Evolutionary conservation across 2,113 vertebrate species (phyloP).

Genomic region (Leptosomus discolor): DNA sequence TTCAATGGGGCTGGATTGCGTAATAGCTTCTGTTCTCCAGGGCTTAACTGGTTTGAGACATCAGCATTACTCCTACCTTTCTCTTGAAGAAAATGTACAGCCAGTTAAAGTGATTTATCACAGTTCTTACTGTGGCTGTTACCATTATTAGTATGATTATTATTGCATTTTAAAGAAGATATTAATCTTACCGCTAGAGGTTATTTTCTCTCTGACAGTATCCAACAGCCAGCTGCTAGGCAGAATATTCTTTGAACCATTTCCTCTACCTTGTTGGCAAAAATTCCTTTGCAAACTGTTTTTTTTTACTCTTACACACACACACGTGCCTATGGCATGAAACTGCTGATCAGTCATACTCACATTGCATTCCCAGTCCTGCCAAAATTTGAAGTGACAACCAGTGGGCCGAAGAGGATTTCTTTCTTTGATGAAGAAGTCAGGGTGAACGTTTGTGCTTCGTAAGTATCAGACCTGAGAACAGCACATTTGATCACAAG

Average conservation of each 20-base stretch:
- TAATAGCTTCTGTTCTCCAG: neutral
- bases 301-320: neutral
- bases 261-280: neutral
- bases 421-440: slow-evolving; percentile 69
- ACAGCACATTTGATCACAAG: neutral
- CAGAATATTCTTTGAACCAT: neutral
- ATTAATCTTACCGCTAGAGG: neutral
- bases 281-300: neutral
- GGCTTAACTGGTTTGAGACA: neutral
- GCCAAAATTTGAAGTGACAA: slow-evolving; percentile 63
- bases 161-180: neutral
- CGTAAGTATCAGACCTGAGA: slow-evolving; percentile 55
- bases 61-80: neutral
- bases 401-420: slow-evolving; percentile 29
- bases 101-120: neutral
- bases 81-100: neutral
- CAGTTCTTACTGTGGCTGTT: neutral
- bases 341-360: neutral
- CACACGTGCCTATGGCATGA: neutral
- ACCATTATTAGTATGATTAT: neutral
- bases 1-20: neutral
- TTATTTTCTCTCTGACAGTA: neutral
- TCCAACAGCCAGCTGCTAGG: neutral
- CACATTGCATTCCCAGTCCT: slow-evolving; percentile 56
- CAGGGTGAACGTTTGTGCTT: slow-evolving; percentile 30